Evolutionary conservation across 2,888 invertebrate genomes (phyloP), one percentile per base, ranked within the genome.

Genomic region (Epiblema foenella): DNA sequence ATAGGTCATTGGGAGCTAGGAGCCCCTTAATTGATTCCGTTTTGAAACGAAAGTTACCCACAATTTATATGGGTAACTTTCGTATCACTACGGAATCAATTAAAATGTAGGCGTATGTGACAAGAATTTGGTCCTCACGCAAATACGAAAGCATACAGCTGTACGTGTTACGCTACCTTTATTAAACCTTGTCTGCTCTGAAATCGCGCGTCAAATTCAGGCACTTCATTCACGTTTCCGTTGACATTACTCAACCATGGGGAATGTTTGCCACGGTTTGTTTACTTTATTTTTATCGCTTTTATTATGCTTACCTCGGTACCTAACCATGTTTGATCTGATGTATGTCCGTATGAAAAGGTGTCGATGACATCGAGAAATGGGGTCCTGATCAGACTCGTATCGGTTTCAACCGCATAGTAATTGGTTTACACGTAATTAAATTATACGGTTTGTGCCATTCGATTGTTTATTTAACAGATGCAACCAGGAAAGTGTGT

Each of bases 391-490:
- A 9, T 17, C 20, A 59, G 17, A 17, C 62, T 17, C n/a, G 54
- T 58, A 42, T 33, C 39, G 39, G 51, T 51, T 58, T 51, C n/a
- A 60, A 70, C 54, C 54, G 49, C 65, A 65, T 58, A 59, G 33
- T 70, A 70, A 70, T 70, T 66, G 20, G 39, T 68, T 62, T 42
- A 46, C 33, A 56, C 37, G 59, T 59, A 65, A 70, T 66, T 66
- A 52, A 65, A 70, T 66, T 66, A 52, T 10, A 64, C 63, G 17
- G 11, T 52, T 33, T 52, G 52, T 57, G 64, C 33, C 58, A 49
- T 65, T 49, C n/a, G 42, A 54, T 65, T 17, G 15, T 70, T 59
- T 70, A 70, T 70, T 65, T 70, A 70, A 60, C 59, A 60, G 54
- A 60, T 33, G 46, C 59, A 17, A 58, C 8, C 59, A 54, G 58